Evolutionary conservation across 2,797 vertebrate genomes (phyloP).

Genomic region (Cichlasoma orientale): DNA sequence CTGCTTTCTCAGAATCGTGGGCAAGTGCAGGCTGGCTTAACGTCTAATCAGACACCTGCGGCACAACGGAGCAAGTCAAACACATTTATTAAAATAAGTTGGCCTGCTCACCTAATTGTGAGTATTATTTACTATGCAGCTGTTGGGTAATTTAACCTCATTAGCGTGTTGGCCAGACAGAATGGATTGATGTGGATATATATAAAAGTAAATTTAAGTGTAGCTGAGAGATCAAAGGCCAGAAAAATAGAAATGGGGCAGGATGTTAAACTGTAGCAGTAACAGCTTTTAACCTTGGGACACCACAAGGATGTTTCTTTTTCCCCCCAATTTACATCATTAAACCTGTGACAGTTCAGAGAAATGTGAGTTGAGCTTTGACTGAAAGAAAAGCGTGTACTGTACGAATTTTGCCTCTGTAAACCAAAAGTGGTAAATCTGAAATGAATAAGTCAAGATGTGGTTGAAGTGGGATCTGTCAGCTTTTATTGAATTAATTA

Average conservation of each 20-base stretch:
- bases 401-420: not conserved
- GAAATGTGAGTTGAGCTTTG: constrained; percentile 8
- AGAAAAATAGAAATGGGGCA: not conserved
- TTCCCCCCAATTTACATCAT: not conserved
- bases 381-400: constrained; percentile 4
- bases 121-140: not conserved
- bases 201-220: constrained; percentile 2
- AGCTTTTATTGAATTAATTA: not conserved
- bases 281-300: not conserved
- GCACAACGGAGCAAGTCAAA: not conserved
- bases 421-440: not conserved
- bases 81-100: not conserved
- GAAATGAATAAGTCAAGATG: not conserved
- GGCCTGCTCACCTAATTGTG: not conserved
- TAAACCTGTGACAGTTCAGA: not conserved
- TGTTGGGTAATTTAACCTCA: not conserved
- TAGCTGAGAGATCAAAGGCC: not conserved
- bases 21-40: not conserved
- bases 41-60: not conserved
- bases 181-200: not conserved
- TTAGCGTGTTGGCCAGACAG: not conserved
- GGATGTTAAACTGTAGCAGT: not conserved
- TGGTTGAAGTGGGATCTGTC: not conserved
- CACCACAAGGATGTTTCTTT: too few relatives aligned
- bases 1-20: not conserved